phyloP scores from a whole-genome alignment of 2,888 invertebrate species.

The Apodemia zela region DNA sequence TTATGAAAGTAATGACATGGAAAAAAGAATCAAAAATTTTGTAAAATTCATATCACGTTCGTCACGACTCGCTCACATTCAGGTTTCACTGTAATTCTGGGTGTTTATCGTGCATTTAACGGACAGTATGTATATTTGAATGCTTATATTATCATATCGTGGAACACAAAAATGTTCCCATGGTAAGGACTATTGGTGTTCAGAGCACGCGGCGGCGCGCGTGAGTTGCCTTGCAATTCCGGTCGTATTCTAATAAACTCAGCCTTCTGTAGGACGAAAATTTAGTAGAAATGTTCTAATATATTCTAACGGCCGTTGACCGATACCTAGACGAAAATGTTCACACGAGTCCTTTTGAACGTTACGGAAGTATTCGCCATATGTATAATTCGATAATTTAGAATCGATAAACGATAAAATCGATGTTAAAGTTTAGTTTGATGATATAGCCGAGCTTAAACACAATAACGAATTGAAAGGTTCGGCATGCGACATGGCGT shows the following conservation, averaged over 20 bases:
- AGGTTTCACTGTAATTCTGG: slow-evolving; percentile 80
- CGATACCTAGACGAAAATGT: slow-evolving; percentile 50
- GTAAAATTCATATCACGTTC: slow-evolving; percentile 74
- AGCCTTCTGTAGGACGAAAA: slow-evolving; percentile 81
- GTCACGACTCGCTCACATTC: slow-evolving; percentile 73
- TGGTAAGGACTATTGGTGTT: slow-evolving; percentile 70
- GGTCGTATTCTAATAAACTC: slow-evolving; percentile 75
- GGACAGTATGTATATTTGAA: slow-evolving; percentile 81
- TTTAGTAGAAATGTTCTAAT: slow-evolving; percentile 79
- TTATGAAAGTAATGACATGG: slow-evolving; percentile 53
- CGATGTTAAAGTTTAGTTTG: slow-evolving; percentile 49
- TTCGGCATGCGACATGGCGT: slow-evolving; percentile 76
- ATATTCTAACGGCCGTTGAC: slow-evolving; percentile 76
- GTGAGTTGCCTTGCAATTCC: slow-evolving; percentile 70
- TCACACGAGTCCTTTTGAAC: slow-evolving; percentile 19
- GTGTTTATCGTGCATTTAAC: slow-evolving; percentile 81
- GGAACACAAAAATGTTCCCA: slow-evolving; percentile 81
- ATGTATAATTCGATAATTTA: slow-evolving; percentile 56
- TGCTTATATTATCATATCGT: slow-evolving; percentile 80
- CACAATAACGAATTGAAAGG: slow-evolving; percentile 69
- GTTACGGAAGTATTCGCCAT: slow-evolving; percentile 17
- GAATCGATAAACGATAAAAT: slow-evolving; percentile 43
- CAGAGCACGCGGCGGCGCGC: slow-evolving; percentile 67
- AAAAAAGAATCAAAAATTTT: slow-evolving; percentile 48
- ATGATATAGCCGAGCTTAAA: slow-evolving; percentile 56